Conservation (phyloP, 2,797 vertebrate species). For the Heliangelus exortis region DNA sequence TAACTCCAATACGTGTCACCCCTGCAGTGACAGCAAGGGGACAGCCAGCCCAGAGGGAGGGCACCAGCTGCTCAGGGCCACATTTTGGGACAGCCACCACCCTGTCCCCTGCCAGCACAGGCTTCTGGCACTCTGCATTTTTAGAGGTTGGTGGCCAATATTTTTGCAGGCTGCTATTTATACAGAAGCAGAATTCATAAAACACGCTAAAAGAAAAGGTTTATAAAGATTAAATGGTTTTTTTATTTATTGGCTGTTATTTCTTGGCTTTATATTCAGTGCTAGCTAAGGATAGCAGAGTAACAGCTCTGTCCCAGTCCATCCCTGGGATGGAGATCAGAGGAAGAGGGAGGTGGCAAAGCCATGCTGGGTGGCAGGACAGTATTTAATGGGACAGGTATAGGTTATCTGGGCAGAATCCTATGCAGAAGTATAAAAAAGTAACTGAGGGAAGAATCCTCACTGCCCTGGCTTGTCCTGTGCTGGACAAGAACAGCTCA, state of each 20-base stretch:
- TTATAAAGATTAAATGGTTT: background rate
- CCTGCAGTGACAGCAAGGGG: background rate
- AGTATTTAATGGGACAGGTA: background rate
- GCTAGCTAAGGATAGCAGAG: rapidly evolving
- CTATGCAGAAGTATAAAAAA: background rate
- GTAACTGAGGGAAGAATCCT: background rate
- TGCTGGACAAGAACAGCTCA: background rate
- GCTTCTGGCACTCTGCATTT: background rate
- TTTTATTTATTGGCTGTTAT: background rate
- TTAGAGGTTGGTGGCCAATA: background rate
- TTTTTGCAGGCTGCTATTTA: background rate
- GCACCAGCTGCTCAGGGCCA: background rate
- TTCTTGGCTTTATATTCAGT: background rate
- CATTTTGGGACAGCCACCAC: background rate
- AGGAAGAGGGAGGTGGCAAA: background rate
- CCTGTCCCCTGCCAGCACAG: background rate
- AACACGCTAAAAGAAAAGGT: background rate
- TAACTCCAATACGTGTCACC: background rate
- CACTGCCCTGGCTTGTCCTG: background rate
- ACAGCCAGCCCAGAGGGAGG: background rate
- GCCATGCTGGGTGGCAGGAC: rapidly evolving
- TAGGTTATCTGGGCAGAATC: background rate
- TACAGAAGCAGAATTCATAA: background rate
- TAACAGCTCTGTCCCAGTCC: background rate
- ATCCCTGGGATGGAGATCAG: background rate